Conservation (phyloP, 2,113 vertebrate genomes). For the Orientallactaga bullata region DNA sequence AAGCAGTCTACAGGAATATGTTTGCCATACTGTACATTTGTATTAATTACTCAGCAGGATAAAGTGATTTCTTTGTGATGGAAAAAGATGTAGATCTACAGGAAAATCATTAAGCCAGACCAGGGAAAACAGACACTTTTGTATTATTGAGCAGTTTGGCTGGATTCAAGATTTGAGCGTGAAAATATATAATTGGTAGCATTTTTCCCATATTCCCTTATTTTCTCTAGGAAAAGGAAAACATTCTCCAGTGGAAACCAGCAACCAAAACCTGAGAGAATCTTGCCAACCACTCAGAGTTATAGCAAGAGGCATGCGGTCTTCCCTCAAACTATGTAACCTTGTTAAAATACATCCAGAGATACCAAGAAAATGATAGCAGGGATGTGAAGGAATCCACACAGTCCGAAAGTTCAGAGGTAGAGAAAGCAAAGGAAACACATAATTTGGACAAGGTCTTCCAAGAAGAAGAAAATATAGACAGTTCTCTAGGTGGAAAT, state of each 20-base stretch:
- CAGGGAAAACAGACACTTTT: conserved; percentile 80
- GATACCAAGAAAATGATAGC: background rate
- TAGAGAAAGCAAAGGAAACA: background rate
- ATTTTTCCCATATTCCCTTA: conserved; percentile 55
- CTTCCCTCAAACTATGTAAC: background rate
- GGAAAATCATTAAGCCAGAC: conserved; percentile 82
- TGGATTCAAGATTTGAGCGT: conserved; percentile 55
- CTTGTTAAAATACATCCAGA: background rate
- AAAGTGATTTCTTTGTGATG: conserved; percentile 89
- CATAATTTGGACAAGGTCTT: background rate
- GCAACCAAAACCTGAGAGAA: background rate
- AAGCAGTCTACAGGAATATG: conserved; percentile 88
- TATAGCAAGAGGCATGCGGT: background rate
- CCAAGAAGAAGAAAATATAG: background rate
- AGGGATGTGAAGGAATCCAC: background rate
- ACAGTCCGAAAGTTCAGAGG: background rate
- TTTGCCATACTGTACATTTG: conserved; percentile 85
- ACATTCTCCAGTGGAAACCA: background rate
- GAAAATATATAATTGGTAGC: conserved; percentile 63
- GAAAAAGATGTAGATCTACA: conserved; percentile 85
- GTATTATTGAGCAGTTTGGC: conserved; percentile 70
- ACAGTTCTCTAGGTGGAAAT: background rate
- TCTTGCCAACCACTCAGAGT: too few relatives aligned
- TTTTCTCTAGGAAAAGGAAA: conserved; percentile 29
- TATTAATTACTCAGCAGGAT: conserved; percentile 91